Conservation (phyloP, 2,113 vertebrate species). For the Morone saxatilis region DNA sequence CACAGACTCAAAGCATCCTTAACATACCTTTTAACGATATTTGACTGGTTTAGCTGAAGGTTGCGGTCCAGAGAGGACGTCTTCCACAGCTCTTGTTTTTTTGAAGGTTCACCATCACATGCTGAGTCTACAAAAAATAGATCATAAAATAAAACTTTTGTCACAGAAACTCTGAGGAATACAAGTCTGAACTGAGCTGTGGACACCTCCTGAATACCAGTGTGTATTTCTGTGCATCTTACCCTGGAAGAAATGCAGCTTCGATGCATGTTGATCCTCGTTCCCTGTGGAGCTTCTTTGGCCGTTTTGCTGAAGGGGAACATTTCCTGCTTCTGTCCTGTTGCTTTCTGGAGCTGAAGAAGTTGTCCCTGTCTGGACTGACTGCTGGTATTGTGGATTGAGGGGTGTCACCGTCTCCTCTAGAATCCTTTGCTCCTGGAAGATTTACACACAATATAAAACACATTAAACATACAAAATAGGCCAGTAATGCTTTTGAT, state of each 20-base stretch:
- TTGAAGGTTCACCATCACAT: conserved; percentile 80
- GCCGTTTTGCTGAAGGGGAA: conserved; percentile 57
- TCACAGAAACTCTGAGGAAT: conserved; percentile 1
- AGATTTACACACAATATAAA: background rate
- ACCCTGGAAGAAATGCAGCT: conserved; percentile 85
- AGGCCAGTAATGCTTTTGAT: background rate
- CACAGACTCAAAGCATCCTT: background rate
- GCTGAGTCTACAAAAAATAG: conserved; percentile 78
- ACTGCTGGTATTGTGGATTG: conserved; percentile 59
- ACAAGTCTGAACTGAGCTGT: background rate
- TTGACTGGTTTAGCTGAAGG: conserved; percentile 71
- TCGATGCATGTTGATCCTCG: conserved; percentile 76
- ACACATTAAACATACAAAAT: background rate
- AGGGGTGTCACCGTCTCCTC: conserved; percentile 94
- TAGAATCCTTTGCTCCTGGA: conserved; percentile 93
- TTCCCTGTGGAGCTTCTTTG: conserved; percentile 59
- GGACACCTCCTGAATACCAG: background rate
- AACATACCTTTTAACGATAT: conserved; percentile 83
- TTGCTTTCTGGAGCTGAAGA: conserved; percentile 47
- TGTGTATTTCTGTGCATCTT: conserved; percentile 4
- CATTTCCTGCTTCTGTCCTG: background rate
- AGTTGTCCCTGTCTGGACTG: conserved; percentile 30
- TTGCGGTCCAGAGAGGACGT: conserved; percentile 84
- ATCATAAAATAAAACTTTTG: background rate
- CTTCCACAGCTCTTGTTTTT: conserved; percentile 83